Evolutionary conservation across 2,113 vertebrate species (phyloP).

Genomic region (Rhinoptilus africanus): DNA sequence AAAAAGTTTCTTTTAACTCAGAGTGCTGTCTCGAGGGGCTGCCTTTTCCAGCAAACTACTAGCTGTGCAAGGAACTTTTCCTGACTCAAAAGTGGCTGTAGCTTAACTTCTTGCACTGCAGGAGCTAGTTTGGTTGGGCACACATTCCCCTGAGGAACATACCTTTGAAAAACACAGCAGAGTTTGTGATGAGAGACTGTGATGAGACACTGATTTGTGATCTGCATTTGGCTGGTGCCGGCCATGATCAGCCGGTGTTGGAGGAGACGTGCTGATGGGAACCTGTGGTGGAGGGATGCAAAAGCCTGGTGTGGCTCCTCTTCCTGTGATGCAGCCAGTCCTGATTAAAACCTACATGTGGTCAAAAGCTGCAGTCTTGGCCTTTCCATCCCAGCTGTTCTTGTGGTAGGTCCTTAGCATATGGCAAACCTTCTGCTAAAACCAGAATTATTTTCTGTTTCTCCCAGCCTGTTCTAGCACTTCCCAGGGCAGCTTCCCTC

Average conservation of each 20-base stretch:
- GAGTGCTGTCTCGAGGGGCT: background rate
- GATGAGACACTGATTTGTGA: background rate
- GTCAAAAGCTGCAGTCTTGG: background rate
- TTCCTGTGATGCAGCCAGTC: background rate
- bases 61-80: background rate
- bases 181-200: background rate
- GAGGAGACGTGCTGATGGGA: background rate
- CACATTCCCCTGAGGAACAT: background rate
- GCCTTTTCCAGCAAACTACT: background rate
- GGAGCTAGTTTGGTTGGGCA: background rate
- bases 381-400: background rate
- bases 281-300: background rate
- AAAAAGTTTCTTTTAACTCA: background rate
- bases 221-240: background rate
- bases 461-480: background rate
- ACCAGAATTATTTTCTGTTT: background rate
- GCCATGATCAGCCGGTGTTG: background rate
- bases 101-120: background rate
- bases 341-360: background rate
- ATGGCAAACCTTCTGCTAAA: background rate
- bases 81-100: background rate
- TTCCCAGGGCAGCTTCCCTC: background rate
- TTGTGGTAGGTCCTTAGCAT: background rate
- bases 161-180: background rate
- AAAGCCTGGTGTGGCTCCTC: background rate